phyloP scores from a whole-genome alignment of 2,888 invertebrate genomes.

The Clitarchus hookeri region DNA sequence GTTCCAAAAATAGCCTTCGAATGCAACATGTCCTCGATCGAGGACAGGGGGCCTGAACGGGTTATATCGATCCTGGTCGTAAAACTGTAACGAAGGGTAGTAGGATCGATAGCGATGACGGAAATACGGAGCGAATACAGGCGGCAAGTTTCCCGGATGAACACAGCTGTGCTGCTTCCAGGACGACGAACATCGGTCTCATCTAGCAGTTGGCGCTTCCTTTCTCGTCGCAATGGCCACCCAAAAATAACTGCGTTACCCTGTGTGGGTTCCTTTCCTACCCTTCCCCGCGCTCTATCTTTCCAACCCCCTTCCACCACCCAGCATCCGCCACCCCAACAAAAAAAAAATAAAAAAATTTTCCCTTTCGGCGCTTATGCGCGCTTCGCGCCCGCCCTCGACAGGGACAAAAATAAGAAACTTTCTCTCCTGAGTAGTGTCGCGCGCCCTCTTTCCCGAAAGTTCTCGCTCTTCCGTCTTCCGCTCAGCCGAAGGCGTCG shows the following conservation, averaged over 20 bases:
- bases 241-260: background rate
- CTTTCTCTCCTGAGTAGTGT: slow-evolving; percentile 16
- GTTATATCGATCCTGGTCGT: too few relatives aligned
- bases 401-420: slow-evolving; percentile 5
- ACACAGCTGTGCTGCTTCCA: background rate
- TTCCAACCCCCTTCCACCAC: background rate
- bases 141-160: background rate
- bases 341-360: background rate
- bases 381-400: too few relatives aligned
- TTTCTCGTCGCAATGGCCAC: background rate
- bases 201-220: background rate
- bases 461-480: background rate
- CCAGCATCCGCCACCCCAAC: background rate
- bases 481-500: background rate
- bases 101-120: background rate
- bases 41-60: too few relatives aligned
- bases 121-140: background rate
- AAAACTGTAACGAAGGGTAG: too few relatives aligned
- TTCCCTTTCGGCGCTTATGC: too few relatives aligned
- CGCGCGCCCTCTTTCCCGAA: background rate
- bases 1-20: too few relatives aligned
- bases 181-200: background rate
- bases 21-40: too few relatives aligned
- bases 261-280: background rate
- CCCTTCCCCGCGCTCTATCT: background rate